Percentiles rank a stretch among this genome's conserved stretches.
phyloP scores from a whole-genome alignment of 1,140 invertebrate genomes.

The Cydia fagiglandana region DNA sequence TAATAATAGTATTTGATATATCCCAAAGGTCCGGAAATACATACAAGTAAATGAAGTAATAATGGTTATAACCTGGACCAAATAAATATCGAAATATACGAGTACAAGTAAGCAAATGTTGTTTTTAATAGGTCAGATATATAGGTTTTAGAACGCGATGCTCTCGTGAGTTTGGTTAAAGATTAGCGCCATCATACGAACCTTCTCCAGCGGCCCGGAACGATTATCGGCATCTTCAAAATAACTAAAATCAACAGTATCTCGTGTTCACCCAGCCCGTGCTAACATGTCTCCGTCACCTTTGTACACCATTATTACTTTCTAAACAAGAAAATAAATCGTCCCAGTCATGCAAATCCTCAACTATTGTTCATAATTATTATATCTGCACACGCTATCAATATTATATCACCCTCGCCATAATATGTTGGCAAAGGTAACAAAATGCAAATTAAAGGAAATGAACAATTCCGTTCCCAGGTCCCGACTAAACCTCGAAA shows the following conservation, averaged over 20 bases:
- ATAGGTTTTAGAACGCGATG: slow-evolving; percentile 38
- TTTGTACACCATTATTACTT: slow-evolving; percentile 7
- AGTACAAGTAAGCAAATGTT: no score
- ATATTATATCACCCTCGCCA: slow-evolving; percentile 22
- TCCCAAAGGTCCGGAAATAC: no score
- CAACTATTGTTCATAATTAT: slow-evolving; percentile 12
- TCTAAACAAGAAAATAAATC: slow-evolving; percentile 7
- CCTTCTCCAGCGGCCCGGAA: slow-evolving; percentile 44
- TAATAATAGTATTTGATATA: no score
- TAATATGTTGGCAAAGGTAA: slow-evolving; percentile 32
- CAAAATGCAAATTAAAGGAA: slow-evolving; percentile 32
- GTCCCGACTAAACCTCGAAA: slow-evolving; percentile 39
- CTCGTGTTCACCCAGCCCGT: neutral
- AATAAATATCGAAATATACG: no score
- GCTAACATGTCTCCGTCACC: slow-evolving; percentile 1
- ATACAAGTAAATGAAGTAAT: no score
- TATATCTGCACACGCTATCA: slow-evolving; percentile 9
- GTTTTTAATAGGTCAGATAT: slow-evolving; percentile 36
- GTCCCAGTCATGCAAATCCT: slow-evolving; percentile 11
- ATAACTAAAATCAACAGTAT: slow-evolving; percentile 57
- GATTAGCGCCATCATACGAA: slow-evolving; percentile 57
- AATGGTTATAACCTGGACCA: no score
- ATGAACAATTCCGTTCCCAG: slow-evolving; percentile 38
- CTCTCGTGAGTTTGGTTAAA: slow-evolving; percentile 49
- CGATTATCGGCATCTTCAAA: slow-evolving; percentile 51